A percentile compares a stretch with the other conserved stretches of the same genome.
phyloP scores from a whole-genome alignment of 1,140 invertebrate species.

The Bathynomus jamesi region DNA sequence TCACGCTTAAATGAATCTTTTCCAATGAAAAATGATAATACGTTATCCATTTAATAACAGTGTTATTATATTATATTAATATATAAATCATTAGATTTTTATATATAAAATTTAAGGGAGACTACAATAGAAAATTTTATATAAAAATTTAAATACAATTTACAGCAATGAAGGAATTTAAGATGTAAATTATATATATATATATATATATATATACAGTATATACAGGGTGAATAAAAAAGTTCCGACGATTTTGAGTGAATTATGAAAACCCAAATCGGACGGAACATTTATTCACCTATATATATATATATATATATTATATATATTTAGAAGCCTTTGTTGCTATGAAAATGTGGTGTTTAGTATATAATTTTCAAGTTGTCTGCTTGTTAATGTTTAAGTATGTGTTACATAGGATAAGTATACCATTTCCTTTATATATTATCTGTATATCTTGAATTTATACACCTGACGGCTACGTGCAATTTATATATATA shows the following conservation, averaged over 20 bases:
- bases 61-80: not conserved
- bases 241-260: too few relatives aligned
- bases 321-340: not conserved
- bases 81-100: not conserved
- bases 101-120: not conserved
- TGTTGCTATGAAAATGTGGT: too few relatives aligned
- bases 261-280: not conserved
- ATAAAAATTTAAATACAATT: not conserved
- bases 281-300: not conserved
- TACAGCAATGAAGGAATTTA: not conserved
- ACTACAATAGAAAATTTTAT: too few relatives aligned
- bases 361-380: too few relatives aligned
- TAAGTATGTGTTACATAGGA: too few relatives aligned
- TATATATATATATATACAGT: too few relatives aligned
- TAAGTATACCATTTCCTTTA: not conserved
- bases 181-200: not conserved
- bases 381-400: too few relatives aligned
- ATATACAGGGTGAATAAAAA: too few relatives aligned
- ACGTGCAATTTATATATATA: conserved; percentile 1
- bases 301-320: not conserved
- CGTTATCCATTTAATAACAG: not conserved
- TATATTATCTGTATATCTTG: not conserved
- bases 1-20: too few relatives aligned
- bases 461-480: too few relatives aligned
- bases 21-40: too few relatives aligned